Evolutionary conservation across 2,113 vertebrate genomes (phyloP).

Genomic region (Platysternon megacephalum): DNA sequence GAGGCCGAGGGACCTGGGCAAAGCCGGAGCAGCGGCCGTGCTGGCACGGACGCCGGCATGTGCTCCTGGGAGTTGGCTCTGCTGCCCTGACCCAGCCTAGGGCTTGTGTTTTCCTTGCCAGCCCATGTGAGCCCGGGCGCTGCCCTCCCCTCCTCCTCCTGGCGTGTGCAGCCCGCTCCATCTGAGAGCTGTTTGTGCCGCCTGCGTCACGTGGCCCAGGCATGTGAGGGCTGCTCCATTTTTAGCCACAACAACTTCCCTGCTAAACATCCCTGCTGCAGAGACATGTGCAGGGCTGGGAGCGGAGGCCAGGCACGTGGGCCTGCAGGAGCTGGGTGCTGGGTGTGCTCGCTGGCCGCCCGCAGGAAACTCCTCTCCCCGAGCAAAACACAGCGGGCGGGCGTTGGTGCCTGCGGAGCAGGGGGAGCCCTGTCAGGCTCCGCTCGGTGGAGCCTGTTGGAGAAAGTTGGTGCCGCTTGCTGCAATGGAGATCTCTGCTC

Average conservation of each 20-base stretch:
- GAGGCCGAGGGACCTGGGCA: background rate
- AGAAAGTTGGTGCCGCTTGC: background rate
- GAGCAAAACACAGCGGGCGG: conserved; percentile 63
- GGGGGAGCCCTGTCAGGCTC: background rate
- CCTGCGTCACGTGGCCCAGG: conserved; percentile 76
- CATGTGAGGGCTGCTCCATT: conserved; percentile 84
- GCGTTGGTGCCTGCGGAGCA: background rate
- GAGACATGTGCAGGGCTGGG: conserved; percentile 78
- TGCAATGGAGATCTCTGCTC: background rate
- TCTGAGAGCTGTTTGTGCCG: conserved; percentile 54
- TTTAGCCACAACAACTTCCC: conserved; percentile 80
- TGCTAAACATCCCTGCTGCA: conserved; percentile 73
- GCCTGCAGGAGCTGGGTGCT: conserved; percentile 67
- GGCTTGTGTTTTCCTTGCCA: background rate
- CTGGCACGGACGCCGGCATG: background rate
- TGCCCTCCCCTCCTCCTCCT: background rate
- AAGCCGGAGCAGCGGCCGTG: background rate
- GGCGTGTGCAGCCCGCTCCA: conserved; percentile 58
- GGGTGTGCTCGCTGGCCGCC: conserved; percentile 20
- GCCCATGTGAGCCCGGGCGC: conserved; percentile 21
- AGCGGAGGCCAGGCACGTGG: conserved; percentile 79
- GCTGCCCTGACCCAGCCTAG: background rate
- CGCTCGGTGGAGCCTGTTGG: background rate
- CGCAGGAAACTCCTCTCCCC: conserved; percentile 73
- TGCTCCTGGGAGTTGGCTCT: background rate